phyloP scores from a whole-genome alignment of 1,140 invertebrate species.

The Penaeus indicus region DNA sequence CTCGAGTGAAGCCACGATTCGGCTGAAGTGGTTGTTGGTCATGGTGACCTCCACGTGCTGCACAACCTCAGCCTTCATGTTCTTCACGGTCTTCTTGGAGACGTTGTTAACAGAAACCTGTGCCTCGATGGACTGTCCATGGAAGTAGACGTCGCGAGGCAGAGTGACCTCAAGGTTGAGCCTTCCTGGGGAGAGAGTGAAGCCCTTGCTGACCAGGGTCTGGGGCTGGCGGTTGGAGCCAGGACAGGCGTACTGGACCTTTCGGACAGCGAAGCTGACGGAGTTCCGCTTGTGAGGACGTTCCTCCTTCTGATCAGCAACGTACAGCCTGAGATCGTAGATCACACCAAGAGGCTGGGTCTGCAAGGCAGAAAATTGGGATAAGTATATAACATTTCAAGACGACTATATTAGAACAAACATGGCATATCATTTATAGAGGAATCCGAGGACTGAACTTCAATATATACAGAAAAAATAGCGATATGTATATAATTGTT shows the following conservation, averaged over 20 bases:
- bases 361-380: conserved; percentile 67
- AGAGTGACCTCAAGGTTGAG: conserved; percentile 95
- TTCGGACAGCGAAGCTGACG: conserved; percentile 71
- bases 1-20: conserved; percentile 87
- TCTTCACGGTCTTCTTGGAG: conserved; percentile 88
- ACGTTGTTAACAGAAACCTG: conserved; percentile 88
- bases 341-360: conserved; percentile 94
- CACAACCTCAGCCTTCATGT: conserved; percentile 85
- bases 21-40: conserved; percentile 91
- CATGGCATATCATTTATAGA: too few relatives aligned
- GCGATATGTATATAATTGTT: background rate
- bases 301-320: conserved; percentile 86
- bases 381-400: too few relatives aligned
- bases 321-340: conserved; percentile 86
- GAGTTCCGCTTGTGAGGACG: conserved; percentile 88
- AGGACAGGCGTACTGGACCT: conserved; percentile 81
- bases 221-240: conserved; percentile 83
- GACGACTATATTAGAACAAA: too few relatives aligned
- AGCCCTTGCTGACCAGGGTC: conserved; percentile 91
- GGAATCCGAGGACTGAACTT: too few relatives aligned
- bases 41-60: conserved; percentile 94
- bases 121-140: conserved; percentile 90
- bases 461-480: too few relatives aligned
- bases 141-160: conserved; percentile 96
- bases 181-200: conserved; percentile 82